phyloP scores from a whole-genome alignment of 1,140 invertebrate species.

The Ceratitis capitata region DNA sequence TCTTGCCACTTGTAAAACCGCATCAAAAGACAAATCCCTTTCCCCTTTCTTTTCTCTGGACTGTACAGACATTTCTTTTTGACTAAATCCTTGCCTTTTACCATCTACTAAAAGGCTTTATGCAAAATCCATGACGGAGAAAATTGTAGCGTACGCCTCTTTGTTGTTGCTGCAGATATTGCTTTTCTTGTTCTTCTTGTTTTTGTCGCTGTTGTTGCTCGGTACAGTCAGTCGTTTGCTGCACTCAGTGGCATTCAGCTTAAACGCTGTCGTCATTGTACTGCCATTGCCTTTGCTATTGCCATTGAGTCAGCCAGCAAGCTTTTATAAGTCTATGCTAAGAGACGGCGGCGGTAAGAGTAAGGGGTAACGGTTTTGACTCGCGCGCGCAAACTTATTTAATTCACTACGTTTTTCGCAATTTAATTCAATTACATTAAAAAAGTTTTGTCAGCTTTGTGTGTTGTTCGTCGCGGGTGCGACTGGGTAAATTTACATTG shows the following conservation, averaged over 20 bases:
- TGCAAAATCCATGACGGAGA: constrained; percentile 48
- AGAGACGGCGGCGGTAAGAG: background rate
- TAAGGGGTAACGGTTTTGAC: background rate
- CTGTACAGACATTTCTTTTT: background rate
- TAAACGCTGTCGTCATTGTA: constrained; percentile 17
- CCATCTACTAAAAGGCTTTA: constrained; percentile 29
- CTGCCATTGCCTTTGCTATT: background rate
- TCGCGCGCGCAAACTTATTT: constrained; percentile 36
- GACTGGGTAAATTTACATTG: background rate
- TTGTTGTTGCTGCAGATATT: background rate
- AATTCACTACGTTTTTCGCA: constrained; percentile 42
- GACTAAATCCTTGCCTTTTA: constrained; percentile 39
- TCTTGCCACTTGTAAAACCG: constrained; percentile 17
- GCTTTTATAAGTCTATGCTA: constrained; percentile 23
- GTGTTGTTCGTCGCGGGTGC: too few relatives aligned
- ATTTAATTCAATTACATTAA: constrained; percentile 44
- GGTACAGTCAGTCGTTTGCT: constrained; percentile 9
- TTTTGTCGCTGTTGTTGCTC: background rate
- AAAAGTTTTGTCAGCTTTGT: constrained; percentile 51
- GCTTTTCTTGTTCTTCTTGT: too few relatives aligned
- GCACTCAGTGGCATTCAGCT: background rate
- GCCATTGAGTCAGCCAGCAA: background rate
- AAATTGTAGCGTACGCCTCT: background rate
- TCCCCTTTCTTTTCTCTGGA: background rate
- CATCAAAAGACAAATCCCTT: constrained; percentile 12